phyloP scores from a whole-genome alignment of 2,113 vertebrate genomes.

The Strigops habroptila region DNA sequence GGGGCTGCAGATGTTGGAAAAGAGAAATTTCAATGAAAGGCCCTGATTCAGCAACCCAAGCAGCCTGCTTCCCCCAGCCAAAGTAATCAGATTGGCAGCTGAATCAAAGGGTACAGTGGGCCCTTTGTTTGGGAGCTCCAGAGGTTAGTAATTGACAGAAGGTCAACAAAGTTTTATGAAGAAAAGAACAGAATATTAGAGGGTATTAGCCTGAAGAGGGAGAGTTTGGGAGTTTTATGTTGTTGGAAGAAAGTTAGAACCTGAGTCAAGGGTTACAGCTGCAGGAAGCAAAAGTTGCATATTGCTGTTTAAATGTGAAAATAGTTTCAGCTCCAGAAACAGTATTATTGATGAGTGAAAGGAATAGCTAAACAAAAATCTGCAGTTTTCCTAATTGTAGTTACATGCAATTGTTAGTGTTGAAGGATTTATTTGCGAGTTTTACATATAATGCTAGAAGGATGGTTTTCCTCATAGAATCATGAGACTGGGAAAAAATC shows the following conservation, averaged over 20 bases:
- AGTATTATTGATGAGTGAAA: neutral
- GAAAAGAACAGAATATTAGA: constrained; percentile 61
- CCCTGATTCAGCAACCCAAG: constrained; percentile 72
- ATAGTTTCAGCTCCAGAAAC: neutral
- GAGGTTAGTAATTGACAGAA: constrained; percentile 60
- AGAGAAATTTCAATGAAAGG: constrained; percentile 74
- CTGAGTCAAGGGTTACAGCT: neutral
- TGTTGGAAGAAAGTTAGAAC: constrained; percentile 39
- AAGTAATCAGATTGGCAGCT: constrained; percentile 79
- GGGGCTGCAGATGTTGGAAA: constrained; percentile 65
- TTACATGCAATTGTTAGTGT: neutral
- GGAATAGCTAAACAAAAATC: neutral
- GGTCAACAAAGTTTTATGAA: constrained; percentile 66
- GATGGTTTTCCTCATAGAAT: neutral
- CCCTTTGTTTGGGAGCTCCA: constrained; percentile 70
- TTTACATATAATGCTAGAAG: neutral
- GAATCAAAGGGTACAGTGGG: constrained; percentile 71
- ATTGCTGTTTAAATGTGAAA: constrained; percentile 15
- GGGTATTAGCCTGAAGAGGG: constrained; percentile 35
- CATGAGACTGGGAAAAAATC: neutral
- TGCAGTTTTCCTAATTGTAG: neutral
- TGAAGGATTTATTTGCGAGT: neutral
- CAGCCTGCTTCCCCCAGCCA: constrained; percentile 65
- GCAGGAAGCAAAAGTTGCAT: neutral
- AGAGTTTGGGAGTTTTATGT: constrained; percentile 5